These are phyloP conservation scores for Saccostrea echinata DNA, from an alignment of 1,140 invertebrate genomes.

Conservation along the genomic window DNA sequence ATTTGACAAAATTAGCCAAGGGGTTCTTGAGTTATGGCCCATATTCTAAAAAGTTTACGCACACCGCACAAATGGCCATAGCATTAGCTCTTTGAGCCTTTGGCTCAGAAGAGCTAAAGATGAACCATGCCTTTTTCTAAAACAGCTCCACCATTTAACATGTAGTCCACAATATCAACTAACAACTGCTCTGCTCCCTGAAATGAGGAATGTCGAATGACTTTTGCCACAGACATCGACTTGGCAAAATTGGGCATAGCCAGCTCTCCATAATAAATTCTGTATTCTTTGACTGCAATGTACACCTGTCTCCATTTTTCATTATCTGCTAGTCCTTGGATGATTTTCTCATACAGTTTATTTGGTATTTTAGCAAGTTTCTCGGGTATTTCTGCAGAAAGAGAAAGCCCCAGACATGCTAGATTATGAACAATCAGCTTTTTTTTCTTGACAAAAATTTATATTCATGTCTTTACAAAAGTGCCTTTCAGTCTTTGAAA, in stretches of 20 bases:
- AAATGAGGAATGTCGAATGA: slow-evolving; percentile 45
- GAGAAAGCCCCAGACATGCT: not conserved
- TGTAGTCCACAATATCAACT: slow-evolving; percentile 57
- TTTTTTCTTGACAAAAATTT: too few relatives aligned
- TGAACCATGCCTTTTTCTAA: slow-evolving; percentile 39
- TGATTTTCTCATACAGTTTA: slow-evolving; percentile 56
- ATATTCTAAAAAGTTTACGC: too few relatives aligned
- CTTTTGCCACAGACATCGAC: slow-evolving; percentile 55
- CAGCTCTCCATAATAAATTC: slow-evolving; percentile 48
- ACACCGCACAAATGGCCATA: too few relatives aligned
- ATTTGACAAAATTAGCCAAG: too few relatives aligned
- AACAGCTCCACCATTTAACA: slow-evolving; percentile 53
- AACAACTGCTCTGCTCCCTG: slow-evolving; percentile 44
- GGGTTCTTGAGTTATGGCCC: too few relatives aligned
- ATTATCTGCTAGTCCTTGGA: slow-evolving; percentile 57
- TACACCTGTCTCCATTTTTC: slow-evolving; percentile 69
- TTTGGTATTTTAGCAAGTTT: slow-evolving; percentile 55
- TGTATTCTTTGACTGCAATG: slow-evolving; percentile 60
- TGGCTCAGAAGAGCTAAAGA: not conserved
- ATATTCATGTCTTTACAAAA: too few relatives aligned
- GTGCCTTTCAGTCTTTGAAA: too few relatives aligned
- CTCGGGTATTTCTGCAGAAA: slow-evolving; percentile 65
- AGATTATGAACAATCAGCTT: too few relatives aligned
- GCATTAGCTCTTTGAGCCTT: too few relatives aligned
- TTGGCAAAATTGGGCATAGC: slow-evolving; percentile 60